phyloP scores from a whole-genome alignment of 2,113 vertebrate species.

The Nettapus auritus region DNA sequence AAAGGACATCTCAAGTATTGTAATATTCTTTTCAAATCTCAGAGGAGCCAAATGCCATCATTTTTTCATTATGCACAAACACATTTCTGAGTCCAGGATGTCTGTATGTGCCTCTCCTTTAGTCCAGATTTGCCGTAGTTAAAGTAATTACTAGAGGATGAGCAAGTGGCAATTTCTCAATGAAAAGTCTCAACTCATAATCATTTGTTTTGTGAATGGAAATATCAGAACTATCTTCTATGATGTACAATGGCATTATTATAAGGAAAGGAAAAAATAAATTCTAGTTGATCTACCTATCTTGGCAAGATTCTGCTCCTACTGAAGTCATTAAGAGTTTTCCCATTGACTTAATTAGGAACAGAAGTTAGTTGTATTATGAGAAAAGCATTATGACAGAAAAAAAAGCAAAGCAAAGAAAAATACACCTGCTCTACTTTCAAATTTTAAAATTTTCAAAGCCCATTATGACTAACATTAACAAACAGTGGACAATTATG shows the following conservation, averaged over 20 bases:
- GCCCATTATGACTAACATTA: constrained; percentile 67
- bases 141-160: background rate
- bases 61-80: background rate
- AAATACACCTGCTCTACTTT: constrained; percentile 58
- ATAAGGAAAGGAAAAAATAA: constrained; percentile 1
- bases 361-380: background rate
- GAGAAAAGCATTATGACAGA: background rate
- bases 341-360: constrained; percentile 17
- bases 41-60: background rate
- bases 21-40: constrained; percentile 2
- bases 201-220: background rate
- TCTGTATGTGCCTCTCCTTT: background rate
- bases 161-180: background rate
- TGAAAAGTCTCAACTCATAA: constrained; percentile 1
- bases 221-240: background rate
- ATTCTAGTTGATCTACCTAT: background rate
- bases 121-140: background rate
- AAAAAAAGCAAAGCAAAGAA: constrained; percentile 12
- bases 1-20: background rate
- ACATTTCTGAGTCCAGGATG: background rate
- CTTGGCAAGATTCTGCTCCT: constrained; percentile 22
- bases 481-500: constrained; percentile 62
- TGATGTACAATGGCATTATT: constrained; percentile 31
- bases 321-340: background rate
- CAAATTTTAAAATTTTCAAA: constrained; percentile 44